Base-by-base conservation (phyloP, 64 coral and sea anemone genomes). In the Porites australiensis region DNA sequence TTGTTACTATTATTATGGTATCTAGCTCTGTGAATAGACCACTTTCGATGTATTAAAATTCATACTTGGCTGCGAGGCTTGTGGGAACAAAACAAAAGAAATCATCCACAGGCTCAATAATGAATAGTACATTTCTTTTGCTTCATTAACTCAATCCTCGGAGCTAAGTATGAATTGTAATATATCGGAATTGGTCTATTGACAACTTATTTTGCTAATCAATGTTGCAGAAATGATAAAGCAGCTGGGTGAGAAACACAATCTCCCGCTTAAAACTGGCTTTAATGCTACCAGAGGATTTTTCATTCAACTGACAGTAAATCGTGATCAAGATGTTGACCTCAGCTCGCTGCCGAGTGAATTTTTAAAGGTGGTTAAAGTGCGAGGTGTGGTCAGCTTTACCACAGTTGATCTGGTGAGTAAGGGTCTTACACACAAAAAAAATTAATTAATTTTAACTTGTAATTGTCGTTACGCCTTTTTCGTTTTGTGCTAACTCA, bases 261-360 rank as follows among this genome's bases (percentile, higher is more conserved):
- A 90, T 10, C 52, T 98, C 27, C 96, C 96, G 8, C 75, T 98
- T 4, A 98, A 95, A 79, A 90, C 94, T 50, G 94, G 90, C 27
- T 98, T 94, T 13, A 98, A 98, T 68, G 77, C 86, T 16, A 95
- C 96, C 10, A 89, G 94, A 55, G 96, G 96, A 44, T 98, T 98
- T 58, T 93, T 92, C 65, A 80, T 95, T 3, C 96, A 98, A 58
- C 71, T 88, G 43, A 91, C 86, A 16, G 48, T 86, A 10, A 87
- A 70, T 53, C 55, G 72, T 12, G 93, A 95, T 76, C 77, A 89
- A 60, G 77, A 79, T 53, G 60, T 80, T 6, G 79, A 79, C 64
- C 73, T 88, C 14, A 88, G 73, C 74, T 50, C 87, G 0, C 94
- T 98, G 22, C 96, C 96, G 13, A 72, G 87, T 69, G 71, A 95